Evolutionary conservation across 2,888 invertebrate species (phyloP).

Genomic region (Nephrotoma flavescens): DNA sequence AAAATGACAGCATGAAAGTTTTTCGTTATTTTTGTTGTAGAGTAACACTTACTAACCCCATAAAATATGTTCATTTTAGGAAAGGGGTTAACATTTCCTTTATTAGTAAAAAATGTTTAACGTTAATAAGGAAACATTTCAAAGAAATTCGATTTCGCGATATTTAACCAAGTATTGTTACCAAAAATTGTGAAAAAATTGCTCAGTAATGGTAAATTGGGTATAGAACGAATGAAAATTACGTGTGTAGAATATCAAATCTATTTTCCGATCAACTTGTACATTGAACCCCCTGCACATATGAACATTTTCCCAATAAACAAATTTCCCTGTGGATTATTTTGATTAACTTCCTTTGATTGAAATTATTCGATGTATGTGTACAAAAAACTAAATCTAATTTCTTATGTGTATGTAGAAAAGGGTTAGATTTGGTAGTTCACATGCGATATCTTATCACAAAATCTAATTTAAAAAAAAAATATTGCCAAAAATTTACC

Average conservation of each 20-base stretch:
- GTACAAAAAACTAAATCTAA: background rate
- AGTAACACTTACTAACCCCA: background rate
- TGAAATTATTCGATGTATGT: background rate
- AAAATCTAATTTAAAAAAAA: background rate
- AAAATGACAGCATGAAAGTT: background rate
- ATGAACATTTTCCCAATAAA: background rate
- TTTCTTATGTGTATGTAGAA: background rate
- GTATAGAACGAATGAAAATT: background rate
- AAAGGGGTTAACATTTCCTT: background rate
- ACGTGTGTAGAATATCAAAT: background rate
- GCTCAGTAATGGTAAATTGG: background rate
- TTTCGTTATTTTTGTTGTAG: background rate
- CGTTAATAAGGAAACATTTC: background rate
- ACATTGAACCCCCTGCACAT: background rate
- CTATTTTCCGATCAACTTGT: background rate
- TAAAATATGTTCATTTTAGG: background rate
- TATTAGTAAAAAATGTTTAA: background rate
- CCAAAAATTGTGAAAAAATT: background rate
- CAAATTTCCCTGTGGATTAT: background rate
- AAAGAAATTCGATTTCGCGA: background rate
- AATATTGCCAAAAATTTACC: background rate
- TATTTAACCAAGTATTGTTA: background rate
- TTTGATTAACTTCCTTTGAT: background rate
- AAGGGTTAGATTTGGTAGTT: background rate
- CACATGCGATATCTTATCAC: background rate